A percentile compares a stretch with the other conserved stretches of the same genome.
Conservation (phyloP, 2,797 vertebrate genomes). For the Sciurus carolinensis region DNA sequence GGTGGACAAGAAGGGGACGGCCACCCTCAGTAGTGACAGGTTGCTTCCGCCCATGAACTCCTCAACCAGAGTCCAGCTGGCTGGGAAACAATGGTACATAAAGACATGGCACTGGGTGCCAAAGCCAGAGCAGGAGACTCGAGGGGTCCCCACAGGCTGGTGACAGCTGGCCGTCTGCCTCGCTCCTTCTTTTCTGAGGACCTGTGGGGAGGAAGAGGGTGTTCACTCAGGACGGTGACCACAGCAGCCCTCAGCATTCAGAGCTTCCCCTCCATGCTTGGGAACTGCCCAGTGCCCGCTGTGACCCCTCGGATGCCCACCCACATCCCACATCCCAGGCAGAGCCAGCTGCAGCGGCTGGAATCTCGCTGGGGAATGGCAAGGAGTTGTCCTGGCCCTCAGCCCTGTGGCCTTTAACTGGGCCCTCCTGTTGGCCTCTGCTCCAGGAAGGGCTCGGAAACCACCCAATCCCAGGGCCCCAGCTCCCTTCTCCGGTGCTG, state of each 20-base stretch:
- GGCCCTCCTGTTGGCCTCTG: not conserved
- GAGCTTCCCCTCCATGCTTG: not conserved
- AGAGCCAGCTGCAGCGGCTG: not conserved
- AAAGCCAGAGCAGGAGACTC: not conserved
- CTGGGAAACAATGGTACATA: rapidly evolving
- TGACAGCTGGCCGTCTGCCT: not conserved
- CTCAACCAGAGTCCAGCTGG: not conserved
- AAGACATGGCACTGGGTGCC: rapidly evolving
- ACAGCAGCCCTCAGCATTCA: too few species aligned
- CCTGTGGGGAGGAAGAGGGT: not conserved
- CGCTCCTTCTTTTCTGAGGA: not conserved
- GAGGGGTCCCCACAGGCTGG: not conserved
- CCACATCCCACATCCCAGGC: not conserved
- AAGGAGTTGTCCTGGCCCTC: not conserved
- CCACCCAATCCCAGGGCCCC: rapidly evolving
- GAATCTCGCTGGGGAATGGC: too few species aligned
- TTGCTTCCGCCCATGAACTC: rapidly evolving
- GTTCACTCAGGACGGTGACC: not conserved
- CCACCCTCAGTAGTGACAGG: rapidly evolving
- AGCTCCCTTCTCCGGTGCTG: not conserved
- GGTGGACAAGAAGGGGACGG: not conserved
- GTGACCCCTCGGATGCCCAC: not conserved
- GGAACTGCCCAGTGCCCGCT: not conserved
- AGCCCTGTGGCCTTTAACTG: not conserved
- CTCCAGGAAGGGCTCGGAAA: not conserved